Percentiles rank a stretch among this genome's conserved stretches.
These are phyloP conservation scores for Malurus alboscapulatus DNA, from an alignment of 2,113 vertebrate genomes.

Conservation along the genomic window DNA sequence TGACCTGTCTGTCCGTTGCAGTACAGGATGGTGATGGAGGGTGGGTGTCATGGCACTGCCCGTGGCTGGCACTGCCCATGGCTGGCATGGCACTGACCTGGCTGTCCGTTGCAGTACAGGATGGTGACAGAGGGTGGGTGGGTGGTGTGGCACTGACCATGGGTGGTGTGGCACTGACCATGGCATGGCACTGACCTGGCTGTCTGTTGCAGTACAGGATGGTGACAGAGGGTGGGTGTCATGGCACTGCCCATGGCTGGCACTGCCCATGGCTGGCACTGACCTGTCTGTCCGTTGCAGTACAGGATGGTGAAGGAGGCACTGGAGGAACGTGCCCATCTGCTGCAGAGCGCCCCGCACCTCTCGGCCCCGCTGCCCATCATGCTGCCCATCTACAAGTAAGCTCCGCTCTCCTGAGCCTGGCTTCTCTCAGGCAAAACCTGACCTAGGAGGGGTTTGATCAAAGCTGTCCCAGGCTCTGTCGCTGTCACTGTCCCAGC, in stretches of 20 bases:
- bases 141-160: no score
- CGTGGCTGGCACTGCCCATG: no score
- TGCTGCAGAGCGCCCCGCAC: constrained; percentile 92
- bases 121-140: not conserved
- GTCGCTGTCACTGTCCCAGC: no score
- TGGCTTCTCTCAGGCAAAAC: not conserved
- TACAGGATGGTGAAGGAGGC: constrained; percentile 93
- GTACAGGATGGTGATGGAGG: not conserved
- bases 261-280: not conserved
- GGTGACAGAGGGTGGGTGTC: not conserved
- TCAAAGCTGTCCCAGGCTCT: not conserved
- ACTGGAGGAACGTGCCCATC: constrained; percentile 89
- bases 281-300: not conserved
- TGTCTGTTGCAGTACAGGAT: not conserved
- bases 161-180: no score
- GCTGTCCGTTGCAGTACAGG: not conserved
- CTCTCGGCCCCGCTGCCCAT: constrained; percentile 90
- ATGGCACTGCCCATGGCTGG: not conserved
- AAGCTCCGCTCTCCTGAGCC: constrained; percentile 37
- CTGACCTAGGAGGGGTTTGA: not conserved
- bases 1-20: not conserved
- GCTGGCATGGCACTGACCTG: no score
- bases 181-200: not conserved
- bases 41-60: no score
- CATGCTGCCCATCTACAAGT: constrained; percentile 98